Evolutionary conservation across 1,140 invertebrate genomes (phyloP), one percentile per base, ranked within the genome.

Genomic region (Periplaneta americana): DNA sequence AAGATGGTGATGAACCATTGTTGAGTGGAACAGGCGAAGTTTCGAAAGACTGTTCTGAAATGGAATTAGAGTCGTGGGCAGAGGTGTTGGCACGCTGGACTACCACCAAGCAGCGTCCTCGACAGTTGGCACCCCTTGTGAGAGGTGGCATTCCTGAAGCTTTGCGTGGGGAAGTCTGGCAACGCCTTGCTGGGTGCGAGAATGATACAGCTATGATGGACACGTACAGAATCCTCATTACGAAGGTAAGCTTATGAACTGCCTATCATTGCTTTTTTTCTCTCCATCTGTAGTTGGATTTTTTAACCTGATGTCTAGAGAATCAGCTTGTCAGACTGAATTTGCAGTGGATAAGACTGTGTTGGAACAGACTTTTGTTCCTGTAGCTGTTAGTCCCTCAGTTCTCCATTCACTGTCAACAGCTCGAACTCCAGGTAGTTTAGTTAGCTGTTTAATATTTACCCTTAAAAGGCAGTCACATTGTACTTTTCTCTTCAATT

Each of bases 101-200:
- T 18, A 76, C 78, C 48, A 91, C 93, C 86, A 91, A 94, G 85
- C 91, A 92, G 6, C 90, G 94, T 37, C 96, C 97, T 0, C 94
- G 94, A 82, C 92, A 95, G 82, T 87, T 99, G 22, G 88, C 92
- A 6, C 88, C 93, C 48, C 88, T 98, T n/a, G 95, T 98, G 0
- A 93, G 93, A 81, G 92, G 94, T 81, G 98, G 98, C 2, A 95
- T 99, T 81, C 98, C 98, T 0, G 98, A 99, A 89, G 97, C 98
- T 2, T 89, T 99, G 4, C 91, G 99, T 75, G 98, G 97, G 0
- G 97, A 99, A 90, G 97, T 99, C 31, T 99, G 98, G 98, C 97
- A 98, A 86, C 91, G 98, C 79, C 90, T 99, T 81, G 95, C 97
- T 39, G 95, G 95, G 80, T 94, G 96, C 80, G 94, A 97, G 85